Evolutionary conservation across 2,113 vertebrate species (phyloP).

Genomic region (Prunella himalayana): DNA sequence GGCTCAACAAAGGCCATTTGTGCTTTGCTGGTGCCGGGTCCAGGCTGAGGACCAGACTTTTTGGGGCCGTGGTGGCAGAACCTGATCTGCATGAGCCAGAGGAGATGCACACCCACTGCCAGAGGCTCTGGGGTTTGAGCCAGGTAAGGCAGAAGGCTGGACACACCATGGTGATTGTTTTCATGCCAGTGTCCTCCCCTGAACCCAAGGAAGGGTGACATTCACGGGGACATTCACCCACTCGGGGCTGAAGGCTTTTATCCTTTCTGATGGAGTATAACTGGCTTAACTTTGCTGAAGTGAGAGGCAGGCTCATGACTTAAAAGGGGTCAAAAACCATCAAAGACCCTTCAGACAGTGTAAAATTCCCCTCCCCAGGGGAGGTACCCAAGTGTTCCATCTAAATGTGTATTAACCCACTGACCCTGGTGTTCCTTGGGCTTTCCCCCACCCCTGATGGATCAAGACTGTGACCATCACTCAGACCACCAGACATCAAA

Average conservation of each 20-base stretch:
- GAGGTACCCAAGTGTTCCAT: background rate
- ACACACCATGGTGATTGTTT: background rate
- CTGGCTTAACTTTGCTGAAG: background rate
- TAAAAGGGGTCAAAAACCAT: background rate
- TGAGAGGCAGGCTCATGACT: background rate
- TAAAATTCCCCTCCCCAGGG: background rate
- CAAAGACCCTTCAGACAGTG: background rate
- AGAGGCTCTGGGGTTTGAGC: background rate
- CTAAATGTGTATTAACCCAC: too few species aligned
- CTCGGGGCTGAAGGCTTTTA: background rate
- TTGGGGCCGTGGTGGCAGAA: background rate
- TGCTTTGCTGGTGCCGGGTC: background rate
- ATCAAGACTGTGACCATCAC: background rate
- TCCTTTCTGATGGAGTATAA: background rate
- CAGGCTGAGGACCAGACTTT: fast-evolving
- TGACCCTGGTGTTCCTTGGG: background rate
- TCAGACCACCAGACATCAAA: background rate
- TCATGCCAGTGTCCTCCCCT: background rate
- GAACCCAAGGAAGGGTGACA: background rate
- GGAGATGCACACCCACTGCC: background rate
- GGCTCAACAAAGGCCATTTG: fast-evolving
- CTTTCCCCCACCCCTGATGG: background rate
- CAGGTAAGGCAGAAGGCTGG: too few species aligned
- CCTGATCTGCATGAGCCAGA: background rate
- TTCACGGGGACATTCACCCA: background rate